Percentiles rank a stretch among this genome's conserved stretches.
These are phyloP conservation scores for Chelonia mydas DNA, from an alignment of 2,797 vertebrate genomes.

Conservation along the genomic window DNA sequence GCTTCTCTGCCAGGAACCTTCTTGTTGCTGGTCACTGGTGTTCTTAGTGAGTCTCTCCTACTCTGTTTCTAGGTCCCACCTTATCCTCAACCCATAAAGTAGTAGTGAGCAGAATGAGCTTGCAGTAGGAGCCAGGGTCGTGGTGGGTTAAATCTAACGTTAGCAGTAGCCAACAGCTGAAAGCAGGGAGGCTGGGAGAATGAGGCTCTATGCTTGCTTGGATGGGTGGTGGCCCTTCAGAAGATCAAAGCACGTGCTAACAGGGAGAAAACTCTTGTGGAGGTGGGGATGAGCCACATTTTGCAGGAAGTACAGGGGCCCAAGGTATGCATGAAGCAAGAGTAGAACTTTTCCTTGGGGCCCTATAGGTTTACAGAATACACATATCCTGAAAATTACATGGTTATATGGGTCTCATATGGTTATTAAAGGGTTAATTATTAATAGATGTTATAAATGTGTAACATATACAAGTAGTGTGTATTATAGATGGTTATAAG, in stretches of 20 bases:
- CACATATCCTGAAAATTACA: neutral
- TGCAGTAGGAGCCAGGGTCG: neutral
- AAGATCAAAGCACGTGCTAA: neutral
- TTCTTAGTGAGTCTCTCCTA: neutral
- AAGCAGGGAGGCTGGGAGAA: neutral
- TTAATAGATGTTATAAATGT: neutral
- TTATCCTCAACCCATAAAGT: neutral
- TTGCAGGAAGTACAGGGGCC: neutral
- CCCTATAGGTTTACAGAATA: neutral
- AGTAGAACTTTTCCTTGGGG: neutral
- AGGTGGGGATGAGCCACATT: neutral
- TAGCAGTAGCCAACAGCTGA: neutral
- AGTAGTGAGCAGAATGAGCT: neutral
- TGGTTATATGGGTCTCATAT: neutral
- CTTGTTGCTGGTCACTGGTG: neutral
- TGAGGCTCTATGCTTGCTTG: neutral
- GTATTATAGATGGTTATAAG: neutral
- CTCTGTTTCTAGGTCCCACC: neutral
- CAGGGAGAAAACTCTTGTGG: neutral
- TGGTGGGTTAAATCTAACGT: neutral
- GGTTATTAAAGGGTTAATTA: neutral
- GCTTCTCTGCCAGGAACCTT: neutral
- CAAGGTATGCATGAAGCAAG: neutral
- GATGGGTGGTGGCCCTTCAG: neutral
- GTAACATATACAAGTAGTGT: neutral